Evolutionary conservation across 2,888 invertebrate species (phyloP), one percentile per base, ranked within the genome.

Genomic region (Heliconius ismenius): DNA sequence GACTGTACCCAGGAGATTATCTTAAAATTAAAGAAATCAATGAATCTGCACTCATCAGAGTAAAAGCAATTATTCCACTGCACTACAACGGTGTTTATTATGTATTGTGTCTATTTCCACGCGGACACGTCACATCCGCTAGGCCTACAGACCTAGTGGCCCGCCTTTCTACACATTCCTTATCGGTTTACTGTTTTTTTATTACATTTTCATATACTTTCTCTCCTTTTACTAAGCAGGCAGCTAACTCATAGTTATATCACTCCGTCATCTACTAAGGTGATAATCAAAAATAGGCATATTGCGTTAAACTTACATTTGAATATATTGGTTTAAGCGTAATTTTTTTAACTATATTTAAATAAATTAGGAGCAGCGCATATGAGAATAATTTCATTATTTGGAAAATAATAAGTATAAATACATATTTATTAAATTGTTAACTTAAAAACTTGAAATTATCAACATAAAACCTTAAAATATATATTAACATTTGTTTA

Each of bases 161-260:
- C 24, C 67, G 67, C 39, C 67, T 67, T 67, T 67, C 67, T 67
- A 67, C 67, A 67, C 67, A 67, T 67, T 67, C 67, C 15, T 24
- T 39, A 39, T 39, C 24, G 4, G 60, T 62, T 24, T 62, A 24
- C 24, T 24, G 24, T 62, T 62, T 60, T 24, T 62, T 62, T 11
- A 43, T 32, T 32, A 32, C 6, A 4, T 49, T 6, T 49, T 49
- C 9, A 49, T 49, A 2, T 49, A 49, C 21, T 49, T 49, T 49
- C 49, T 49, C 49, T 60, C 24, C 24, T 11, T 11, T 60, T 24
- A 60, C 7, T 21, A 49, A 49, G 49, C 21, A 49, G 21, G 18
- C 7, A 21, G 7, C 21, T 49, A 60, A n/a, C 24, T 24, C 26
- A 62, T 26, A 26, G 60, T 26, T 24, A 26, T 26, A 24, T 62